A percentile compares a stretch with the other conserved stretches of the same genome.
Conservation (phyloP, 2,888 invertebrate species). For the Melieria picta region DNA sequence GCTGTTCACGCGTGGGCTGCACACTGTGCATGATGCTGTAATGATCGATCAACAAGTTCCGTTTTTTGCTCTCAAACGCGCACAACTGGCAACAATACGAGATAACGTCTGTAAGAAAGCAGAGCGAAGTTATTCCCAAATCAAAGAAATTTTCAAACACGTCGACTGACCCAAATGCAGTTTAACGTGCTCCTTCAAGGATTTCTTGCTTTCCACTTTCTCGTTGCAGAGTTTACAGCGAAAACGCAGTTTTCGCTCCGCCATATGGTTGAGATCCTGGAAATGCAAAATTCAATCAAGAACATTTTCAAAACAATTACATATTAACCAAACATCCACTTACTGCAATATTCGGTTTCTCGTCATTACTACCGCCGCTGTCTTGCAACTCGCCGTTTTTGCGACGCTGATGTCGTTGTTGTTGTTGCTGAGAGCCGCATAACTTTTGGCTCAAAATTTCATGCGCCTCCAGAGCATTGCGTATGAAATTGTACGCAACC, state of each 20-base stretch:
- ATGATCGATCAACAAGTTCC: slow-evolving; percentile 49
- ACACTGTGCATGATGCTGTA: slow-evolving; percentile 48
- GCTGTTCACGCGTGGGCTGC: slow-evolving; percentile 43
- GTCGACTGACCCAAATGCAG: slow-evolving; percentile 52
- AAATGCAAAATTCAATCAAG: not conserved
- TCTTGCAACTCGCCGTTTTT: slow-evolving; percentile 27
- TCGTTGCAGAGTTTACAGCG: slow-evolving; percentile 58
- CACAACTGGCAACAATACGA: slow-evolving; percentile 53
- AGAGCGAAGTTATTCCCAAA: not conserved
- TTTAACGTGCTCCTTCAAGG: slow-evolving; percentile 56
- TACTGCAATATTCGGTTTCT: not conserved
- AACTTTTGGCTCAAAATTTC: slow-evolving; percentile 51
- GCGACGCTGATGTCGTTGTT: slow-evolving; percentile 15
- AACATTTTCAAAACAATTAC: slow-evolving; percentile 3
- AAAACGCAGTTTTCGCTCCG: slow-evolving; percentile 44
- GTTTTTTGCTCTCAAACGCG: slow-evolving; percentile 48
- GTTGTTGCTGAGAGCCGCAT: slow-evolving; percentile 26
- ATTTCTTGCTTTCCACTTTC: slow-evolving; percentile 49
- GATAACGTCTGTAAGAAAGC: slow-evolving; percentile 46
- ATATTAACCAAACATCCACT: not conserved
- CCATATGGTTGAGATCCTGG: not conserved
- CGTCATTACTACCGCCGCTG: not conserved
- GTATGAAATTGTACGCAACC: slow-evolving; percentile 55
- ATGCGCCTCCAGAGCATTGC: slow-evolving; percentile 55
- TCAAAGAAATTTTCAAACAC: not conserved